Evolutionary conservation across 2,113 vertebrate species (phyloP).

Genomic region (Garra rufa): DNA sequence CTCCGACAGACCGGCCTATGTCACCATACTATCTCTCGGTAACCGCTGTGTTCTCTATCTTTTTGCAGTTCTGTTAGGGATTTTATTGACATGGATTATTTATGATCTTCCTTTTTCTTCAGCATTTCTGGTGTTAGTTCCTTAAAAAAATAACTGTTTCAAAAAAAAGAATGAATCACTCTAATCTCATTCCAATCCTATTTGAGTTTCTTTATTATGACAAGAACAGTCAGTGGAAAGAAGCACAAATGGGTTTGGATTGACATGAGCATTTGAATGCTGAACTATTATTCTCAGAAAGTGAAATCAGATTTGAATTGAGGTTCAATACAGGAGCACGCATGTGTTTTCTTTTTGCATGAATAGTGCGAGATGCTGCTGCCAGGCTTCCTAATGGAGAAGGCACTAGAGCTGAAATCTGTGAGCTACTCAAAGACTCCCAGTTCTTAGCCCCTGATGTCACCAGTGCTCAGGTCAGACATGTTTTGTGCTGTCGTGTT

Average conservation of each 20-base stretch:
- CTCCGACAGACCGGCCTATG: constrained; percentile 93
- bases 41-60: constrained; percentile 43
- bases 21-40: constrained; percentile 98
- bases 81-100: not conserved
- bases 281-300: not conserved
- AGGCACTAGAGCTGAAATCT: constrained; percentile 96
- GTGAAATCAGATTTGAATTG: not conserved
- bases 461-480: constrained; percentile 90
- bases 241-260: not conserved
- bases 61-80: not conserved
- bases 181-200: not conserved
- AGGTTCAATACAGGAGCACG: not conserved
- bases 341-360: not conserved
- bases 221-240: not conserved
- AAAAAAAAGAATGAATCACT: not conserved
- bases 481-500: not conserved
- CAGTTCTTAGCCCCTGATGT: constrained; percentile 97
- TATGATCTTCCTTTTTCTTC: not conserved
- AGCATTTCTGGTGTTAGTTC: not conserved
- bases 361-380: constrained; percentile 91
- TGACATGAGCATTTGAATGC: not conserved
- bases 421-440: constrained; percentile 95
- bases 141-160: not conserved
- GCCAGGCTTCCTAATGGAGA: constrained; percentile 96
- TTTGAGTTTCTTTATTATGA: not conserved